Evolutionary conservation across 1,140 invertebrate species (phyloP), one percentile per base, ranked within the genome.

Genomic region (Caenorhabditis remanei): DNA sequence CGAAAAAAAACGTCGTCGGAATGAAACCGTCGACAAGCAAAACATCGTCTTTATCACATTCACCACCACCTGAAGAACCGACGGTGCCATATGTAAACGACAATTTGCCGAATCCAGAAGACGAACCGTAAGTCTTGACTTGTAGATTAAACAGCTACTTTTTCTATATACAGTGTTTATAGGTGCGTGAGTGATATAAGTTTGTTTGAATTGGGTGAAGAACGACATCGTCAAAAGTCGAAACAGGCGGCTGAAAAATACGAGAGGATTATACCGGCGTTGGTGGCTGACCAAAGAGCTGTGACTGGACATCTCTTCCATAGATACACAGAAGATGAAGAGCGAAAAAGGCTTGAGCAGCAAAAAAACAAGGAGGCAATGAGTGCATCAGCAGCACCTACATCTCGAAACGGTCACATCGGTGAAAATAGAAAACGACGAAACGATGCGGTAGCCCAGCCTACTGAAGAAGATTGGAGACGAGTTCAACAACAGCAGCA

Each of bases 1-100:
- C 2, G 24, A 14, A 32, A 21, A 14, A 63, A 40, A 32, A 13
- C 19, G 65, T 71, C 65, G 40, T 14, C 46, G 71, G 71, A 79
- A 79, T 79, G 71, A 79, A 79, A n/a, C 71, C 71, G 71, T 79
- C 71, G 46, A 79, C 71, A 24, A 79, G 71, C 21, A 79, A 79
- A 24, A n/a, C 46, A 46, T 9, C 46, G 4, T 41, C 32, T 3
- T 43, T 14, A 16, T 40, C n/a, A 67, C 63, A 67, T 11, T 75
- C 71, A 4, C 71, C 71, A 19, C 43, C 40, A 24, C 46, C 71
- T 11, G 71, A 79, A 32, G 71, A 79, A 50, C 46, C 71, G 40
- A 46, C n/a, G n/a, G 46, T 21, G 7, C 13, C 40, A 24, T 79
- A 50, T 50, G 71, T 79, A n/a, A 79, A 79, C 46, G 11, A 79